Base-by-base conservation (phyloP, 2,888 invertebrate species). In the Sclerodermus sp. region DNA sequence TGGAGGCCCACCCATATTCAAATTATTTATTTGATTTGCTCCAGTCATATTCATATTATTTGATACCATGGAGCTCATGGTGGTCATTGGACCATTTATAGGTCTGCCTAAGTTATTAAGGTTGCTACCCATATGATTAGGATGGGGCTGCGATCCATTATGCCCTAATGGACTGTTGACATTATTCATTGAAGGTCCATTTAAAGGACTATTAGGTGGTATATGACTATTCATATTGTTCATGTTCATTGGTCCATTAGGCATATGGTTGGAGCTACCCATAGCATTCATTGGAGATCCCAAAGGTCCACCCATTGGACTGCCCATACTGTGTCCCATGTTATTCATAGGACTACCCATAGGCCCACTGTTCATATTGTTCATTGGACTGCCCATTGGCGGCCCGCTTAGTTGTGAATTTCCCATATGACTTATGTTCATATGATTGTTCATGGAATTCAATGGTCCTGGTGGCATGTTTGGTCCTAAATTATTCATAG, bases 401-500 rank as follows among this genome's bases (percentile, higher is more conserved):
- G 80, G 68, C 55, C 79, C 73, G 66, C 78, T 79, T 72, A 80
- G 64, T 65, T 78, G 72, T 62, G 79, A 73, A 59, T 81, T 81
- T 38, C 73, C 72, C 79, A 82, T 78, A 55, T 76, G 78, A 39
- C 70, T 69, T 73, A 80, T 82, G 34, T 77, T 79, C 66, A 82
- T 78, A 62, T 80, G 79, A 67, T 79, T 77, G 54, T 58, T 82
- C 79, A 83, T 81, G 9, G 80, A 76, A 6, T 83, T 83, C 80
- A 84, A 84, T 73, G 67, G 75, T 12, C 76, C 85, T 80, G 88
- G 87, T 70, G 88, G 87, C 83, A 85, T 85, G 66, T 85, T 87
- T 80, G 88, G 87, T 70, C 88, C 87, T 85, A 85, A 86, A 68
- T 85, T 87, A 18, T 86, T 85, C 85, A 87, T 87, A 6, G 87